Evolutionary conservation across 2,888 invertebrate species (phyloP), one percentile per base, ranked within the genome.

Genomic region (Ochropleura leucogaster): DNA sequence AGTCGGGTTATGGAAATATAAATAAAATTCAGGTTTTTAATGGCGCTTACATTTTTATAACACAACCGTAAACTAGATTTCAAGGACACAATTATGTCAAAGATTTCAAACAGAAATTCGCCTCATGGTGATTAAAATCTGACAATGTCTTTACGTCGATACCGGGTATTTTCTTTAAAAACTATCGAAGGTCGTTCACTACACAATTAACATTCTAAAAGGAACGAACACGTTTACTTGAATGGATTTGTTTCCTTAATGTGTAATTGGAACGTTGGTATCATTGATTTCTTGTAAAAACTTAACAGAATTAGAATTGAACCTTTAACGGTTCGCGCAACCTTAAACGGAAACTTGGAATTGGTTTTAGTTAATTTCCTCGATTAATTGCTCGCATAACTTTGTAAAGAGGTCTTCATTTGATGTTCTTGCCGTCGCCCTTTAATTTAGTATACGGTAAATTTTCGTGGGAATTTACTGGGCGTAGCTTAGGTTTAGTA

Each of bases 141-240:
- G 68, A 2, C n/a, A 74, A 83, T 79, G 83, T 79, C 62, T 70
- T 68, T 60, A 62, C n/a, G n/a, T 62, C 20, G 14, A 65, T 14
- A 49, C 12, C 7, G 57, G 65, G 42, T 49, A 10, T 70, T 71
- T 74, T 73, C 47, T 46, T 68, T 72, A 57, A 77, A 75, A 72
- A 72, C 18, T 42, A 57, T 74, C 65, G 79, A 91, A 90, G 92
- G 91, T 80, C 86, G 67, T 51, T 79, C 62, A 51, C 66, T 84
- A 71, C 74, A 86, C 81, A 85, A 83, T 87, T 81, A 85, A 87
- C 79, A 72, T 79, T 83, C 75, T 77, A 79, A 86, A 88, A 88
- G 87, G 78, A 74, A 72, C 77, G 62, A 77, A 77, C 82, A 80
- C 85, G 83, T 87, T 87, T 84, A 85, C 85, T 86, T 71, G 47